Evolutionary conservation across 2,113 vertebrate species (phyloP).

Genomic region (Otus sunia): DNA sequence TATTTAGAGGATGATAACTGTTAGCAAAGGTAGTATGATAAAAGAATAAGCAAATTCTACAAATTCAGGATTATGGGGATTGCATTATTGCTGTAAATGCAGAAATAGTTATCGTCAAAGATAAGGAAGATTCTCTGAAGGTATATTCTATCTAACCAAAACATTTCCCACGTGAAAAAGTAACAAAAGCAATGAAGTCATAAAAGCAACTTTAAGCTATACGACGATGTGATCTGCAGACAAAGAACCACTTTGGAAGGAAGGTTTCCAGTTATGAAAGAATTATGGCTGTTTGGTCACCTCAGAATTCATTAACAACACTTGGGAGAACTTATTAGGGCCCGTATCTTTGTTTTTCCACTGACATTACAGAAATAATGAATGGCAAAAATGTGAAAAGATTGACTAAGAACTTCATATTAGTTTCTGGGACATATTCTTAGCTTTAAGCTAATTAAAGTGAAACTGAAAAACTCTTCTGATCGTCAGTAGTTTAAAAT

Average conservation of each 20-base stretch:
- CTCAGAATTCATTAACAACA: conserved; percentile 19
- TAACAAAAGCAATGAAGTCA: neutral
- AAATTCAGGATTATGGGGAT: neutral
- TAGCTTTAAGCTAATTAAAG: conserved; percentile 6
- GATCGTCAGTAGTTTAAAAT: neutral
- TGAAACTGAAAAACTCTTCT: neutral
- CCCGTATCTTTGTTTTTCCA: conserved; percentile 8
- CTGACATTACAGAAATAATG: neutral
- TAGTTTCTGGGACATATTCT: neutral
- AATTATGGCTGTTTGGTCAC: neutral
- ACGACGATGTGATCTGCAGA: neutral
- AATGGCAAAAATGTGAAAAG: neutral
- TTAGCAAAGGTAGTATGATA: neutral
- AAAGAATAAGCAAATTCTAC: neutral
- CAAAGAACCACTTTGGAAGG: conserved; percentile 1
- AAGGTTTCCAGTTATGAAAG: conserved; percentile 3
- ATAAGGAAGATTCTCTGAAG: conserved; percentile 33
- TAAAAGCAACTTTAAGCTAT: conserved; percentile 32
- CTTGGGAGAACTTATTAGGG: conserved; percentile 1
- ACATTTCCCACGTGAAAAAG: conserved; percentile 18
- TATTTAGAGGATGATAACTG: neutral
- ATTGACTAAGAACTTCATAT: neutral
- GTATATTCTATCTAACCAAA: conserved; percentile 42
- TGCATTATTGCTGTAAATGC: conserved; percentile 18
- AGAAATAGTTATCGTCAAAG: conserved; percentile 31